phyloP scores from a whole-genome alignment of 1,140 invertebrate species.

The Drosophila paulistorum region DNA sequence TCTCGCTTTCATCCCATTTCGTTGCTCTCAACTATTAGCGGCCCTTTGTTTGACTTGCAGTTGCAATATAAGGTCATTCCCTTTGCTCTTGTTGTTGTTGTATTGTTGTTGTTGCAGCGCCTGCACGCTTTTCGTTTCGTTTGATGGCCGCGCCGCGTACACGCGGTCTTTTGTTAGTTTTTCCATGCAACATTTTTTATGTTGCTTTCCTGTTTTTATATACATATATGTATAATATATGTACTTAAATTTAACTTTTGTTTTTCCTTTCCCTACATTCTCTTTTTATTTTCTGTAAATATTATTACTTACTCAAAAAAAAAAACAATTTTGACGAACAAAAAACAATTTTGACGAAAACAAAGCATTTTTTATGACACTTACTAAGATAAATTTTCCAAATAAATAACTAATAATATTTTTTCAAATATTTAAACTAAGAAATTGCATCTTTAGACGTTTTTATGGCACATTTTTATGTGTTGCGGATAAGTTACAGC shows the following conservation, averaged over 20 bases:
- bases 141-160: conserved; percentile 67
- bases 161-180: conserved; percentile 79
- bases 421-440: no score
- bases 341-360: neutral
- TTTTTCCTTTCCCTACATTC: conserved; percentile 15
- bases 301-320: conserved; percentile 29
- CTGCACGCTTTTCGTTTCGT: conserved; percentile 78
- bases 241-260: conserved; percentile 26
- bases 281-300: neutral
- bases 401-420: neutral
- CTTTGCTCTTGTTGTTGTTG: conserved; percentile 62
- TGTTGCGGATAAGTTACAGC: no score
- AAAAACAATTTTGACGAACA: neutral
- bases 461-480: no score
- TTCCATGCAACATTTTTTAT: conserved; percentile 57
- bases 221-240: no score
- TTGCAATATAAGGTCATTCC: conserved; percentile 81
- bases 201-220: conserved; percentile 3
- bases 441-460: no score
- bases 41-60: conserved; percentile 78
- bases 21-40: conserved; percentile 58
- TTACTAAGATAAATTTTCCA: neutral
- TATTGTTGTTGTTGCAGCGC: conserved; percentile 40
- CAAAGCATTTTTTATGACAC: neutral
- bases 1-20: conserved; percentile 28